Evolutionary conservation across 2,888 invertebrate species (phyloP), one percentile per base, ranked within the genome.

Genomic region (Lucinisca nassula): DNA sequence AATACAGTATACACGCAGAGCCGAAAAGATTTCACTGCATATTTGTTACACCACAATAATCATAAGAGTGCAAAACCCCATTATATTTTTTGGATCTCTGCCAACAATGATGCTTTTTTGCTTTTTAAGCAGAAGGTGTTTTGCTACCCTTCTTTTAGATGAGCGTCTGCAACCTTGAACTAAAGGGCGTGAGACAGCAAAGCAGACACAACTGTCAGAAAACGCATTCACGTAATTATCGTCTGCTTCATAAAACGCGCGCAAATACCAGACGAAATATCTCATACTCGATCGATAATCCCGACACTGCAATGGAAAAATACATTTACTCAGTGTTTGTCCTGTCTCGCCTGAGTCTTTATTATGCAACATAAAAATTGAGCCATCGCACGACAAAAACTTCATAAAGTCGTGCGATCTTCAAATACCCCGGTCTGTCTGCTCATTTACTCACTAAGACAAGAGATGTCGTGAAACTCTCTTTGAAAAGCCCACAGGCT

Each of bases 181-280:
- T 67, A 32, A n/a, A 35, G 67, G 67, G 67, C 67, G 67, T 67
- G 67, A 67, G 67, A 67, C 67, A 35, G 67, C 17, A 4, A 21
- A 67, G 67, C 67, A 67, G 67, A 67, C 67, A 67, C 67, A 67
- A 67, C 67, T 67, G 67, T 67, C 67, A 67, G 67, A 67, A 67
- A 67, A 67, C 67, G 67, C 67, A 67, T 67, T 67, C 35, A 35
- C 14, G 67, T 67, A 67, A 67, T 67, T 67, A 67, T 67, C 67
- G 67, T 67, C 67, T 67, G 67, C 67, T 67, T 61, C 17, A 35
- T 67, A 67, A 6, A 24, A 67, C 32, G n/a, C 67, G 67, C 67
- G 67, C 67, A 67, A 67, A 67, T 67, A 35, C 67, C 67, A 67
- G 67, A 67, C 67, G 67, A 67, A 67, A 67, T 67, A 67, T 67